Base-by-base conservation (phyloP, 2,797 vertebrate genomes). In the Chloroceryle inda region DNA sequence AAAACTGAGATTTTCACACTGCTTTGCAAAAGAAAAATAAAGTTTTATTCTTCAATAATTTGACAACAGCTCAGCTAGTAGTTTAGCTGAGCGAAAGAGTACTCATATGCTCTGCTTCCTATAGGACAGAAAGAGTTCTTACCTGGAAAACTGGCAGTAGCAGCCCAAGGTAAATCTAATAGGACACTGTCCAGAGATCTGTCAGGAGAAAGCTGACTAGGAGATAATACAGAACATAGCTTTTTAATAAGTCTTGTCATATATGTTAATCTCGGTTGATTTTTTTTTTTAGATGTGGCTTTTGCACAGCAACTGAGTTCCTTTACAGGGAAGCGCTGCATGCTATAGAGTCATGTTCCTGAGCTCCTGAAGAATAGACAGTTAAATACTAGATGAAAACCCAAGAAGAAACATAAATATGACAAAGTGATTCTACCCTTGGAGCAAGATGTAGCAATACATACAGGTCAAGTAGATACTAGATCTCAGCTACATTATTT, bases 401-500 rank as follows among this genome's bases (percentile, higher is more conserved):
- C 3, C 5, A 1, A 62, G 64, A 90, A 62, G 61, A 82, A n/a
- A 85, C 71, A 85, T 55, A 29, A 47, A 13, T 68, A 42, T 61
- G 71, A 93, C 29, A 35, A 87, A 94, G 50, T 74, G 40, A 74
- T 85, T 31, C 31, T 64, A 83, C 49, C n/a, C 53, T 71, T 37
- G 45, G 33, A 94, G 64, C 44, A 82, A 87, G 77, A 83, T 40
- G 74, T 9, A 92, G 77, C 71, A 88, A 88, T 83, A 72, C 33
- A 64, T 68, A 90, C 55, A 87, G 93, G 83, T 80, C 88, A 89
- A 87, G 49, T 29, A 64, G 94, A 90, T 58, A 74, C 45, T 88
- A 64, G 83, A 92, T 61, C 79, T 90, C 27, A 3, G 49, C 80
- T 89, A 49, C 78, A 95, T 96, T 94, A 95, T 93, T 96, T 96